These are phyloP conservation scores for Elgaria multicarinata DNA, from an alignment of 2,113 vertebrate species.

Conservation along the genomic window DNA sequence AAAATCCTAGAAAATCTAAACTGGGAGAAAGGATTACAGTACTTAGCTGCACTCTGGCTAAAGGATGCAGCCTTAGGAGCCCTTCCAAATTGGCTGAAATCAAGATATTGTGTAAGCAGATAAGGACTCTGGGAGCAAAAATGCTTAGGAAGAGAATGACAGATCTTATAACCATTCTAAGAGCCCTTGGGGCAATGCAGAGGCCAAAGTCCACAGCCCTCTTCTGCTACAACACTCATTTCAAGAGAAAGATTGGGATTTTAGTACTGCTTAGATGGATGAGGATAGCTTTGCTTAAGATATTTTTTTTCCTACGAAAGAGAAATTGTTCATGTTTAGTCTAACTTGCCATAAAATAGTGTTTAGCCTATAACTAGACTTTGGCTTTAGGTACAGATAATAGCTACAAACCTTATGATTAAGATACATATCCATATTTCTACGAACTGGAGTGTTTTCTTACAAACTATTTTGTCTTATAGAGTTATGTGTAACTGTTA, in stretches of 20 bases:
- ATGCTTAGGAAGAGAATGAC: slow-evolving; percentile 35
- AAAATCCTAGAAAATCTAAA: slow-evolving; percentile 50
- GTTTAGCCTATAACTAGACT: not conserved
- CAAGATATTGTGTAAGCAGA: slow-evolving; percentile 33
- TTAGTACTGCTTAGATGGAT: slow-evolving; percentile 25
- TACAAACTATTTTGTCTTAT: not conserved
- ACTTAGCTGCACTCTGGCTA: slow-evolving; percentile 35
- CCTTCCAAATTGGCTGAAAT: slow-evolving; percentile 46
- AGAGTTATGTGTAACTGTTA: not conserved
- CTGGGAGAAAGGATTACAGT: slow-evolving; percentile 42
- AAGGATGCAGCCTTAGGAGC: slow-evolving; percentile 27
- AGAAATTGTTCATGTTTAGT: slow-evolving; percentile 27
- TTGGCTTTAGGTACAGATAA: not conserved
- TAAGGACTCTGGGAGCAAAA: slow-evolving; percentile 38
- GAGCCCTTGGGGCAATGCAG: slow-evolving; percentile 2
- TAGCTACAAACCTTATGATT: not conserved
- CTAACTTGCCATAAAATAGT: not conserved
- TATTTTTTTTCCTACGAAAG: slow-evolving; percentile 7
- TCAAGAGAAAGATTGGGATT: slow-evolving; percentile 15
- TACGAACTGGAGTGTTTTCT: not conserved
- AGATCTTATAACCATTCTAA: slow-evolving; percentile 23
- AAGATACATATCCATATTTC: not conserved
- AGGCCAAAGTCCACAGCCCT: slow-evolving; percentile 28
- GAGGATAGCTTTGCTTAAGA: not conserved
- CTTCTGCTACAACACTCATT: slow-evolving; percentile 8